Base-by-base conservation (phyloP, 1,140 invertebrate genomes). In the Drosophila ficusphila region DNA sequence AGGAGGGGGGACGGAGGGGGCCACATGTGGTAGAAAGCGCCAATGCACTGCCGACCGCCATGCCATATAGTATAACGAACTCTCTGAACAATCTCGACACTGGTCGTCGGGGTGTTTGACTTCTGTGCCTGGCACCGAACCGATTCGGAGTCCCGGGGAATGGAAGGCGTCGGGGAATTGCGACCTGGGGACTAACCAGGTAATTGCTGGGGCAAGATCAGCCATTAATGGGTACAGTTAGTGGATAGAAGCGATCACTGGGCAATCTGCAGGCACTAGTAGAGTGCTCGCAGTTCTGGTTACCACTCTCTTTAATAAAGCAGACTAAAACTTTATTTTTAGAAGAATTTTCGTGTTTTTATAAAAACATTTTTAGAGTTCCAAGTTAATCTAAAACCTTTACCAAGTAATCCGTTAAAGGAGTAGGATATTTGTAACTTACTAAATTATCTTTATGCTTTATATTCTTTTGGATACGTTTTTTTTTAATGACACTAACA, bases 21-120 rank as follows among this genome's bases (percentile, higher is more conserved):
- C 16, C 58, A 65, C 58, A 74, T 72, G 69, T 74, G 69, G 71
- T 74, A 76, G 71, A 76, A 76, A 76, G 73, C 60, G 64, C 44
- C 73, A 75, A 61, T 57, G 47, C 58, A 47, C 71, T 52, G 67
- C 53, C 46, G 44, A 56, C 53, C 21, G 53, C 42, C 42, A 51
- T 56, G 25, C 18, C 27, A 42, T 23, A 57, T 64, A 56, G 72
- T 76, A 75, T 75, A 75, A 75, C 74, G 72, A 75, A 75, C 72
- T 75, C 70, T 74, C 53, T 29, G 51, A 62, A 61, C 60, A 64
- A 49, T 48, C 58, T 67, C 62, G 61, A 36, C 42, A 48, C 56
- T 23, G 25, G 16, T 41, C 44, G 34, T 14, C 36, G 71, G 71
- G 72, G 71, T 75, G 61, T 51, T 68, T 75, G 72, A 75, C 72